phyloP scores from a whole-genome alignment of 2,888 invertebrate species.

The Oligia latruncula region DNA sequence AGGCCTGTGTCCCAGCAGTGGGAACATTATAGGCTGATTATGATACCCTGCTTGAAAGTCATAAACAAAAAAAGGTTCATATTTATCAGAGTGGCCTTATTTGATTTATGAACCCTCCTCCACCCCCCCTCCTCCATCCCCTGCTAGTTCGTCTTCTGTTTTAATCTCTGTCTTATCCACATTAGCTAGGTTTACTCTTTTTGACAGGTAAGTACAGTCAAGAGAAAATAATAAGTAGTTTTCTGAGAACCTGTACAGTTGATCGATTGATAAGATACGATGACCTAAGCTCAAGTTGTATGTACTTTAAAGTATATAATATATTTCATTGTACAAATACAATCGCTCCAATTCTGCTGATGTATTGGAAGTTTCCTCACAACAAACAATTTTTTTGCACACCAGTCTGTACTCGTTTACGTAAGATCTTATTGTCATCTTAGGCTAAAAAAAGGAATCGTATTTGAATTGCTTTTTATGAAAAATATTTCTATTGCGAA shows the following conservation, averaged over 20 bases:
- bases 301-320: neutral
- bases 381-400: slow-evolving; percentile 12
- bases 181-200: no score
- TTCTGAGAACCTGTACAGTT: neutral
- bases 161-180: no score
- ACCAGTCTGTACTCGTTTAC: neutral
- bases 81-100: neutral
- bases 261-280: slow-evolving; percentile 4
- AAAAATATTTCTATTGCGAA: neutral
- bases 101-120: no score
- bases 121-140: no score
- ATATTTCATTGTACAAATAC: slow-evolving; percentile 26
- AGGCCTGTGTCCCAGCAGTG: no score
- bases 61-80: neutral
- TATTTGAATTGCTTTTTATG: slow-evolving; percentile 9
- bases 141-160: no score
- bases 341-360: slow-evolving; percentile 8
- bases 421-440: slow-evolving; percentile 16
- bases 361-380: slow-evolving; percentile 30
- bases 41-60: no score
- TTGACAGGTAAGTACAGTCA: no score
- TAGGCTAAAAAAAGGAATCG: neutral
- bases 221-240: neutral
- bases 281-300: neutral
- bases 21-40: neutral